Base-by-base conservation (phyloP, 1,140 invertebrate species). In the Meloidogyne exigua region DNA sequence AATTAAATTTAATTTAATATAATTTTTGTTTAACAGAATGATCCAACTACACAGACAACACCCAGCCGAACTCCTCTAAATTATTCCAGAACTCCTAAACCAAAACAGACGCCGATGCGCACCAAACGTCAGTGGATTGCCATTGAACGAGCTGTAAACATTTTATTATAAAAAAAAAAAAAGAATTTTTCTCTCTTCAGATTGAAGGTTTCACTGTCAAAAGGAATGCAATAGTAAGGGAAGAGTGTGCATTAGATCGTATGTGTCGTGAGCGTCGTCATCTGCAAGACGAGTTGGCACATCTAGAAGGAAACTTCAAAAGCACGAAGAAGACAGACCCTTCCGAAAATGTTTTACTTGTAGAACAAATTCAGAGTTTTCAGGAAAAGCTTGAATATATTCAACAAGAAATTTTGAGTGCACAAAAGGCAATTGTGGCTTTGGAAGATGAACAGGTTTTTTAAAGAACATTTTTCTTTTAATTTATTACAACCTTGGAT, bases 121-220 rank as follows among this genome's bases (percentile, higher is more conserved):
- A 68, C 66, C 5, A 68, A 68, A 25, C 66, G 66, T 7, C 66
- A 68, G n/a, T 68, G 66, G 66, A 42, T 3, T 42, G 39, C 66
- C 7, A 68, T 68, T 18, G 66, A 68, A 25, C 66, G 66, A 5
- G 66, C 66, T 18, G 49, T 57, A 44, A 18, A 18, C 2, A n/a
- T 21, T 9, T 25, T 68, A 21, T 42, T n/a, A 4, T 7, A 42
- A 18, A 13, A 18, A 23, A 9, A 21, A 68, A 25, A 13, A 18
- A 23, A 9, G n/a, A 68, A 25, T n/a, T n/a, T 9, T 21, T 57
- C 0, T 57, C n/a, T n/a, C 13, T 57, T 57, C 7, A 57, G 49
- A n/a, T 57, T 57, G 18, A 57, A 0, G 49, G 49, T n/a, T 57
- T 57, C n/a, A 57, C 49, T n/a, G 49, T 57, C 10, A 68, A 68